These are phyloP conservation scores for Cladopsammia gracilis DNA, from an alignment of 64 coral and sea anemone genomes.

Conservation along the genomic window DNA sequence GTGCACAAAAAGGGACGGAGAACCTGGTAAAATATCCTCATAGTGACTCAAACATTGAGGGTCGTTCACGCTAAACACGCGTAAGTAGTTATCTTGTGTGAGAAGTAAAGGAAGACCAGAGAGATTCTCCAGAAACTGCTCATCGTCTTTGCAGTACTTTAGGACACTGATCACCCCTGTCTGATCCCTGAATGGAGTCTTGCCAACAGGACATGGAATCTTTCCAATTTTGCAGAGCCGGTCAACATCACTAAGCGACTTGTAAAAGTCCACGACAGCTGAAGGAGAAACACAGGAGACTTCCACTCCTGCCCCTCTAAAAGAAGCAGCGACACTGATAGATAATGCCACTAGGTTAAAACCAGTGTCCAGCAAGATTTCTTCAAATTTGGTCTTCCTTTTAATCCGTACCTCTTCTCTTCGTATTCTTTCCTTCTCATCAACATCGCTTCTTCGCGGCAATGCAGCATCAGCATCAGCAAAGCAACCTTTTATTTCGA, in stretches of 20 bases:
- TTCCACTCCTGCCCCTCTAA: not conserved
- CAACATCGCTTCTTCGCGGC: not conserved
- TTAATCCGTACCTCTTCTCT: not conserved
- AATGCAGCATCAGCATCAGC: too few relatives aligned
- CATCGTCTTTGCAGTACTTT: too few relatives aligned
- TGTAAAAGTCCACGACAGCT: constrained; percentile 43
- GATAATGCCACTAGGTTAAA: too few relatives aligned
- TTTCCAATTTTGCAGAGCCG: not conserved
- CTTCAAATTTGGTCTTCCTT: not conserved
- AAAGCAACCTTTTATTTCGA: too few relatives aligned
- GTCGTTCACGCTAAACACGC: too few relatives aligned
- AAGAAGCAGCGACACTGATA: not conserved
- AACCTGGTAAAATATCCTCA: too few relatives aligned
- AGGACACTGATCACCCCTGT: not conserved
- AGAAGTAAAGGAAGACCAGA: too few relatives aligned
- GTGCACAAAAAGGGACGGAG: constrained; percentile 39
- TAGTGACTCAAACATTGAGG: constrained; percentile 20
- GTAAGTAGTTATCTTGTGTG: too few relatives aligned
- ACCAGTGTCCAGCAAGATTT: too few relatives aligned
- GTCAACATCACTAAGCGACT: not conserved
- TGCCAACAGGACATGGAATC: not conserved
- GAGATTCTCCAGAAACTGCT: constrained; percentile 14
- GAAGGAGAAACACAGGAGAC: not conserved
- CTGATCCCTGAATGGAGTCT: not conserved
- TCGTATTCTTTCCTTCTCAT: too few relatives aligned